Evolutionary conservation across 2,888 invertebrate genomes (phyloP), one percentile per base, ranked within the genome.

Genomic region (Mystacides longicornis): DNA sequence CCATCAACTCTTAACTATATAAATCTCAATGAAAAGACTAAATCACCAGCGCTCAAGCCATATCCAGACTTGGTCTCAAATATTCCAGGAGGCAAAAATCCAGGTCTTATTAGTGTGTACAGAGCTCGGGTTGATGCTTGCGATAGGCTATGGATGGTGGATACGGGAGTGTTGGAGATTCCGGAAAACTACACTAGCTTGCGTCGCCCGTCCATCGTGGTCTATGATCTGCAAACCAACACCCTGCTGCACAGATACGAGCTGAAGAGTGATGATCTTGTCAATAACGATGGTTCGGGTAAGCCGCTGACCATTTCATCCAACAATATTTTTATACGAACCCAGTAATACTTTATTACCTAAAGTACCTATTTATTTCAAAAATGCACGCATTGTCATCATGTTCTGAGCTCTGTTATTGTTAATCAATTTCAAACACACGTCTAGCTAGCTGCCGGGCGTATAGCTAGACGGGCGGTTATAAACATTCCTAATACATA

Each of bases 61-160:
- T 76, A 74, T 62, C 76, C 76, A 0, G 65, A 68, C 52, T 55
- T 71, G n/a, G 48, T 61, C 0, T 60, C 53, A 0, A 64, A 68
- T 0, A 48, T 48, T 23, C 37, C 58, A 7, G 23, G 21, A 18
- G 46, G 53, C 5, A 22, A 52, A 16, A 43, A 23, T 7, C 63
- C 61, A 31, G 37, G 37, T 4, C 66, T 88, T 11, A 78, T 85
- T 1, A 89, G 85, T 0, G 85, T 88, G 2, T 89, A 89, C 67
- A 74, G 90, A 45, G 80, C 86, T 0, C 75, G 79, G 11, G 79
- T 85, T 0, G 91, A 91, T 66, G 68, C 70, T 1, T 91, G 89
- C 63, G 81, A 84, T 45, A 71, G 89, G 3, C 72, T 91, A 1
- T 91, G 90, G 90, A 84, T 87, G 65, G 80, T 89, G 1, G 90